phyloP scores from a whole-genome alignment of 2,113 vertebrate species.

The Sitta europaea region DNA sequence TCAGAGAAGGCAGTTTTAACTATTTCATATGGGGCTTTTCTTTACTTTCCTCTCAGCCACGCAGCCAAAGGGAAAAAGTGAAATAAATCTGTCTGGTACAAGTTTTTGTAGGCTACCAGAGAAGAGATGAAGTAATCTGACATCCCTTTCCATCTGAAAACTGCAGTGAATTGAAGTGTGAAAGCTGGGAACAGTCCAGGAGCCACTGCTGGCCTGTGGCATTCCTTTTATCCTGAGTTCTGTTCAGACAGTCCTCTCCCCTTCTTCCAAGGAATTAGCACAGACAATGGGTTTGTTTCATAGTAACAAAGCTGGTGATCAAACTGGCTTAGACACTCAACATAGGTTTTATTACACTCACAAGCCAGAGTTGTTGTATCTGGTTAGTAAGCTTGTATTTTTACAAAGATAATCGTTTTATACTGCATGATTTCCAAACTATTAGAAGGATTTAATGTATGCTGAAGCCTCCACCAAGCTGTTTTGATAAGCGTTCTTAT shows the following conservation, averaged over 20 bases:
- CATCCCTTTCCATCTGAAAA: neutral
- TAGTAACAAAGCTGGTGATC: neutral
- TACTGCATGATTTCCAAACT: conserved; percentile 20
- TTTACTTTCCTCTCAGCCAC: neutral
- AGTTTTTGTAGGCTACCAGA: neutral
- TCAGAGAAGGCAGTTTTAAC: neutral
- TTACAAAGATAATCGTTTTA: conserved; percentile 41
- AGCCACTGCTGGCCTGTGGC: neutral
- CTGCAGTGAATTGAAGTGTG: neutral
- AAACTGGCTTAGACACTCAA: neutral
- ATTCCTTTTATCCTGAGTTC: neutral
- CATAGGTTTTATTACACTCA: neutral
- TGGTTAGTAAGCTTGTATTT: conserved; percentile 34
- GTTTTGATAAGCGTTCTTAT: conserved; percentile 38
- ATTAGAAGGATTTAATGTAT: conserved; percentile 38
- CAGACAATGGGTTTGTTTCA: neutral
- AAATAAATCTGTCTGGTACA: neutral
- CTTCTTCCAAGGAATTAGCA: neutral
- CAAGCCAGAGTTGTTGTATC: neutral
- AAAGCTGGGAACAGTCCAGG: neutral
- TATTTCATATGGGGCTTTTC: accelerated
- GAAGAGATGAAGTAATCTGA: neutral
- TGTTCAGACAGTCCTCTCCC: neutral
- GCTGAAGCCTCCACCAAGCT: conserved; percentile 31
- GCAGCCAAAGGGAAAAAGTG: neutral